Conservation (phyloP, 2,797 vertebrate genomes). For the Eulemur rubriventer region DNA sequence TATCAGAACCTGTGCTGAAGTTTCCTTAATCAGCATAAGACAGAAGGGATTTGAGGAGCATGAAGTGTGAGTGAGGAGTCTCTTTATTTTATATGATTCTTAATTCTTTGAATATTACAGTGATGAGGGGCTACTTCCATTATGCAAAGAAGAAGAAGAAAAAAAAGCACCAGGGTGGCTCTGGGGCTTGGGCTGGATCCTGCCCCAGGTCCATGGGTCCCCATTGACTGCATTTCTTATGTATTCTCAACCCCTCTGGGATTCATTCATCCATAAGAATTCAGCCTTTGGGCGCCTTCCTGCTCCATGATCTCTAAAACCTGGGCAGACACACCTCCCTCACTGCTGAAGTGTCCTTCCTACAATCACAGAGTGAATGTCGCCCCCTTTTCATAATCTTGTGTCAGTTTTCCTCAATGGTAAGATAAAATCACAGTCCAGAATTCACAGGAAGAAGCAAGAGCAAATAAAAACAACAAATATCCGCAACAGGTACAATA, state of each 20-base stretch:
- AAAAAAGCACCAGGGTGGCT: neutral
- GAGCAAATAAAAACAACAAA: neutral
- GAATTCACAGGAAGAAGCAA: neutral
- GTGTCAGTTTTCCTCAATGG: neutral
- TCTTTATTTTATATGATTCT: neutral
- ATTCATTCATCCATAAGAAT: neutral
- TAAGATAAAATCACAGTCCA: neutral
- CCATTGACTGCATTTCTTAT: neutral
- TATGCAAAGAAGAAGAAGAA: neutral
- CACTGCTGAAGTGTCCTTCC: neutral
- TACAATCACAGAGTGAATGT: neutral
- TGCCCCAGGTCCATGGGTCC: neutral
- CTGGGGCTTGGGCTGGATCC: neutral
- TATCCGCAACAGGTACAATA: neutral
- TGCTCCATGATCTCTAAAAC: neutral
- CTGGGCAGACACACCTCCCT: neutral
- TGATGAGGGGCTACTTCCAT: neutral
- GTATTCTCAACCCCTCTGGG: neutral
- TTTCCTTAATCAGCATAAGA: neutral
- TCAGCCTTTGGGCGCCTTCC: neutral
- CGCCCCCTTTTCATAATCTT: neutral
- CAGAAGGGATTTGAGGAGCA: neutral
- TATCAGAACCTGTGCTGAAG: neutral
- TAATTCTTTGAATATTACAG: neutral
- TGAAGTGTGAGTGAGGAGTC: neutral